Evolutionary conservation across 1,140 invertebrate species (phyloP).

Genomic region (Theocolax elegans): DNA sequence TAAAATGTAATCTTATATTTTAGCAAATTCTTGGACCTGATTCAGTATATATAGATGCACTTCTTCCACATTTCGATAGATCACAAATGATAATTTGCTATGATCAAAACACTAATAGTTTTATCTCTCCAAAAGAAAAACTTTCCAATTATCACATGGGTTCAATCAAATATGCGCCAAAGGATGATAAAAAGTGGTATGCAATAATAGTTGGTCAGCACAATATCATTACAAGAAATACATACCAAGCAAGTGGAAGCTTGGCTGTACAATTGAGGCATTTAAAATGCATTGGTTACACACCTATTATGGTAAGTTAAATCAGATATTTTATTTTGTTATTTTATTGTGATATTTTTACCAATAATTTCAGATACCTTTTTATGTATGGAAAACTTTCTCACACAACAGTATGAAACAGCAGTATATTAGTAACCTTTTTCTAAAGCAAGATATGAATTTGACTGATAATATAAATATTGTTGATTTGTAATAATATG

Average conservation of each 20-base stretch:
- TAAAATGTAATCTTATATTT: neutral
- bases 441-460: no score
- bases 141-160: constrained; percentile 56
- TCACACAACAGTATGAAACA: no score
- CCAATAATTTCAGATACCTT: neutral
- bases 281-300: constrained; percentile 70
- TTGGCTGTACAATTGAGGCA: constrained; percentile 68
- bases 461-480: no score
- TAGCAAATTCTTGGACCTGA: neutral
- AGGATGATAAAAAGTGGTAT: constrained; percentile 62
- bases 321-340: neutral
- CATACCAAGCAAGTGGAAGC: constrained; percentile 57
- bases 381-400: no score
- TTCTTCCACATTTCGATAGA: neutral
- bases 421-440: no score
- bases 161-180: constrained; percentile 61
- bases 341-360: no score
- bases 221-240: constrained; percentile 56
- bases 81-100: neutral
- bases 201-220: constrained; percentile 62
- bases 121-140: constrained; percentile 35
- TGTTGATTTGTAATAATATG: no score
- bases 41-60: neutral
- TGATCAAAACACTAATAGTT: constrained; percentile 7
- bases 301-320: constrained; percentile 68